A percentile compares a stretch with the other conserved stretches of the same genome.
Evolutionary conservation across 2,888 invertebrate species (phyloP).

Genomic region (Gastracanthus pulcherrimus): DNA sequence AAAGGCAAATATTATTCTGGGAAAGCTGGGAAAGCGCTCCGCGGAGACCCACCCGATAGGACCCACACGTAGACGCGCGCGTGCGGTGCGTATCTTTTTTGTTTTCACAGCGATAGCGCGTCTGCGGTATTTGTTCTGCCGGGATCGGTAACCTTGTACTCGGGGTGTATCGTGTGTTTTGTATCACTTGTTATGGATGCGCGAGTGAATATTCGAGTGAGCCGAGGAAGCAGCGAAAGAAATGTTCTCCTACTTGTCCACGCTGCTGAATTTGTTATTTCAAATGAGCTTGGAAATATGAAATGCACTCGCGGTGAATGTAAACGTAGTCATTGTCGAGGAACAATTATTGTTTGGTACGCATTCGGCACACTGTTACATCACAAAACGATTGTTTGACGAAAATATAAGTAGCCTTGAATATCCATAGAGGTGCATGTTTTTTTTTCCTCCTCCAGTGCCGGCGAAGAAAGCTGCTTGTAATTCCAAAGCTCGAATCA

Average conservation of each 20-base stretch:
- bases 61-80: constrained; percentile 12
- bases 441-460: neutral
- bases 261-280: neutral
- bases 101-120: neutral
- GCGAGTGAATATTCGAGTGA: neutral
- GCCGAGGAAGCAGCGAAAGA: neutral
- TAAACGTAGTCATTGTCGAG: neutral
- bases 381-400: constrained; percentile 1
- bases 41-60: neutral
- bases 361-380: neutral
- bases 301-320: neutral
- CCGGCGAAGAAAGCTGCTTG: neutral
- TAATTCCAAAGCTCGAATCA: constrained; percentile 17
- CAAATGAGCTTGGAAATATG: no score
- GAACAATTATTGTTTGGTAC: neutral
- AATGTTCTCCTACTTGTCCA: neutral
- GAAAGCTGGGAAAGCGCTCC: neutral
- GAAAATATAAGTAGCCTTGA: constrained; percentile 30
- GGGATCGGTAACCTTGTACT: neutral
- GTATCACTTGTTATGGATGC: neutral
- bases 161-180: neutral
- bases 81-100: constrained; percentile 1
- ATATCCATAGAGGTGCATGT: no score
- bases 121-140: neutral
- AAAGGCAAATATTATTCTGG: constrained; percentile 56